phyloP scores from a whole-genome alignment of 2,113 vertebrate species.

The Ageneiosus marmoratus region DNA sequence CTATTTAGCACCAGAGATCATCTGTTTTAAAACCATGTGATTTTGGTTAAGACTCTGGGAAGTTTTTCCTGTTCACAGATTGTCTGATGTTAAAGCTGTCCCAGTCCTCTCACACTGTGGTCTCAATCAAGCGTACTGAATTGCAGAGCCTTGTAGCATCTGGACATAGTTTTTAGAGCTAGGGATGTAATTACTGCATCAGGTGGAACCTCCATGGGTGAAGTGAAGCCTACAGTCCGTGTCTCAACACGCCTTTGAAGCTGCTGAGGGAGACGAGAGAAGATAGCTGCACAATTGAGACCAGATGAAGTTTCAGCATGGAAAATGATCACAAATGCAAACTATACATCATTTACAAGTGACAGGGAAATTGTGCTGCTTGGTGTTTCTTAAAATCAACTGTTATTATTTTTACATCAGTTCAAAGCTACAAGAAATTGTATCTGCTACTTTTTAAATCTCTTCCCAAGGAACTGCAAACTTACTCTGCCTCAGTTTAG shows the following conservation, averaged over 20 bases:
- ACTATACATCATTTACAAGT: constrained; percentile 11
- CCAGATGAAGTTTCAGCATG: constrained; percentile 29
- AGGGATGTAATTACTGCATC: constrained; percentile 41
- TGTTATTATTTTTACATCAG: too few relatives aligned
- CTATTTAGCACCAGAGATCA: background rate
- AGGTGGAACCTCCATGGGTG: constrained; percentile 25
- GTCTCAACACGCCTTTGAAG: constrained; percentile 38
- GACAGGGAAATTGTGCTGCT: background rate
- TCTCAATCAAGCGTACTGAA: background rate
- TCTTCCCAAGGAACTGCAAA: too few relatives aligned
- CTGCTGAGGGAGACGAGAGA: background rate
- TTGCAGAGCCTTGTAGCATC: constrained; percentile 25
- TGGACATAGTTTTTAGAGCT: constrained; percentile 40
- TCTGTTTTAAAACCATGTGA: background rate
- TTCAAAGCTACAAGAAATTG: too few relatives aligned
- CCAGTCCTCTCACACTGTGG: background rate
- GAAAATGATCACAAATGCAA: background rate
- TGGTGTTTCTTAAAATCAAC: too few relatives aligned
- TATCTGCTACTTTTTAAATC: too few relatives aligned
- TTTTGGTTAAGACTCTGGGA: background rate
- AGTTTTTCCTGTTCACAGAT: background rate
- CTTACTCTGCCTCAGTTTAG: too few relatives aligned
- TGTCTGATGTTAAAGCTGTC: background rate
- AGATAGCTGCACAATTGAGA: constrained; percentile 21
- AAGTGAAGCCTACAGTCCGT: constrained; percentile 17